Conservation (phyloP, 30 jellyfish, hydroid and myxozoan genomes). For the Sanderia malayensis region DNA sequence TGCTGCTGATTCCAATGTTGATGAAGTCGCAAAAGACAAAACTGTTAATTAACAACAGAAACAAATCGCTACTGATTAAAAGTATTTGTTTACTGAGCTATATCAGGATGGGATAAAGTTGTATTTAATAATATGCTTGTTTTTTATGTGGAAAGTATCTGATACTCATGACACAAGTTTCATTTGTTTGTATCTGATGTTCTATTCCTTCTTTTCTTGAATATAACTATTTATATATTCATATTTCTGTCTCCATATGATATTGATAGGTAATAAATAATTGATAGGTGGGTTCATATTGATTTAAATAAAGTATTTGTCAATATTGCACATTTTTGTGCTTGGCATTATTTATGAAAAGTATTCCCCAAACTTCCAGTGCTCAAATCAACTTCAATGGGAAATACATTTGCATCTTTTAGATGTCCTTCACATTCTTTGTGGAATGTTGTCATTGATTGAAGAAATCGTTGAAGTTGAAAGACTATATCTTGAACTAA, state of each 20-base stretch:
- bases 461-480: conserved; percentile 84
- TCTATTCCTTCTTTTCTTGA: too few species aligned
- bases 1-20: conserved; percentile 18
- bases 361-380: conserved; percentile 78
- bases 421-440: conserved; percentile 88
- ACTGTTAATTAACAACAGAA: conserved; percentile 15
- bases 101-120: background rate
- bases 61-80: background rate
- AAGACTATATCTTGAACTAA: conserved; percentile 94
- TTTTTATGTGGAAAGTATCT: too few species aligned
- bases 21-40: too few species aligned
- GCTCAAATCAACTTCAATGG: conserved; percentile 95
- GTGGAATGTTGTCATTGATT: conserved; percentile 89
- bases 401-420: conserved; percentile 87
- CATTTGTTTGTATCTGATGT: too few species aligned
- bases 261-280: too few species aligned
- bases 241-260: too few species aligned
- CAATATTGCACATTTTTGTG: background rate
- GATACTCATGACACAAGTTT: too few species aligned
- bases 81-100: background rate
- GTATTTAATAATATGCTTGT: too few species aligned
- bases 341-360: conserved; percentile 37
- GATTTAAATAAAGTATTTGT: too few species aligned
- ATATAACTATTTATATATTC: too few species aligned
- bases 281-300: too few species aligned